These are phyloP conservation scores for Ephialtes manifestator DNA, from an alignment of 2,888 invertebrate species.

Conservation along the genomic window DNA sequence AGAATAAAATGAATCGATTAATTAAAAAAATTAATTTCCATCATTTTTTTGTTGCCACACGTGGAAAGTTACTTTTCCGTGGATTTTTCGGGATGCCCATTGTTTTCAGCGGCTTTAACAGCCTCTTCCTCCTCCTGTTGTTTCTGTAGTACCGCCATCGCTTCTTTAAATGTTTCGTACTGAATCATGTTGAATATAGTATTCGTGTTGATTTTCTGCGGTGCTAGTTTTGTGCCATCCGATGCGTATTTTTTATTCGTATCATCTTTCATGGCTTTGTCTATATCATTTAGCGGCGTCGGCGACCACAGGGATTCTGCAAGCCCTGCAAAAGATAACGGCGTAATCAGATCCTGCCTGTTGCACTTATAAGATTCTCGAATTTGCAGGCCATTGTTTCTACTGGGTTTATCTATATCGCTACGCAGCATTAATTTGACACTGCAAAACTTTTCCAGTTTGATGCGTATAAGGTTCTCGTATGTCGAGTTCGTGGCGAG, in stretches of 20 bases:
- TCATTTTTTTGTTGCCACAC: neutral
- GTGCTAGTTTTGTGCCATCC: slow-evolving; percentile 33
- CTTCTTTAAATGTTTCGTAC: slow-evolving; percentile 59
- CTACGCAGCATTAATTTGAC: too few relatives aligned
- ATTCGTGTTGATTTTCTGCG: slow-evolving; percentile 53
- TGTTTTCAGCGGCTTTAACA: neutral
- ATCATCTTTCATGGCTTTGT: slow-evolving; percentile 29
- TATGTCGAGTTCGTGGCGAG: too few relatives aligned
- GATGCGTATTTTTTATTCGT: slow-evolving; percentile 14
- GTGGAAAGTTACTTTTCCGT: slow-evolving; percentile 37
- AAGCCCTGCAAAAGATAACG: slow-evolving; percentile 33
- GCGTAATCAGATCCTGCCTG: too few relatives aligned
- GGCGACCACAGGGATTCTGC: slow-evolving; percentile 57
- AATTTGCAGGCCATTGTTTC: too few relatives aligned
- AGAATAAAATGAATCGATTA: neutral
- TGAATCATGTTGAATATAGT: slow-evolving; percentile 64
- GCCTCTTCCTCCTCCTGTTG: slow-evolving; percentile 41
- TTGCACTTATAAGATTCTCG: too few relatives aligned
- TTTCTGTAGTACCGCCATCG: slow-evolving; percentile 48
- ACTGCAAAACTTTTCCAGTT: too few relatives aligned
- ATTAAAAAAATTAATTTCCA: neutral
- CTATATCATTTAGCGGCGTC: neutral
- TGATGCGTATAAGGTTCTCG: neutral
- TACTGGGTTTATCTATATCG: too few relatives aligned
- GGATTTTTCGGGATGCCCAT: slow-evolving; percentile 2